phyloP scores from a whole-genome alignment of 2,797 vertebrate species.

The Agapornis canus region DNA sequence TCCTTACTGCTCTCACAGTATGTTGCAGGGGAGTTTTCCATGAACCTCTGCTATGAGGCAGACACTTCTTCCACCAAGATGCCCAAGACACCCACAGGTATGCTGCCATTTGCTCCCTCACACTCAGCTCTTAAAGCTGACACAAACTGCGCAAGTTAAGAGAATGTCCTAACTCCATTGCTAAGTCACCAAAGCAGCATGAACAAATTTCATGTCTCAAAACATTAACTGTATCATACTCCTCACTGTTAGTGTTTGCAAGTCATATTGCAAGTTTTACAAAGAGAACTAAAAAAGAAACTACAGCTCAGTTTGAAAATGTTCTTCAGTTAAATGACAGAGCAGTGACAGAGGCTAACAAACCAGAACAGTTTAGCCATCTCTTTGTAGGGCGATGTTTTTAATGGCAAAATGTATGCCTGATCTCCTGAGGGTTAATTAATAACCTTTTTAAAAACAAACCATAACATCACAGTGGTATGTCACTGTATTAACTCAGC shows the following conservation, averaged over 20 bases:
- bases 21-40: not conserved
- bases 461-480: not conserved
- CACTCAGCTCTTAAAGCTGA: not conserved
- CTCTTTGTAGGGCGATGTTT: not conserved
- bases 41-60: not conserved
- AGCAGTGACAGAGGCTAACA: not conserved
- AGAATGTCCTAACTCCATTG: not conserved
- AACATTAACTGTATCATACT: not conserved
- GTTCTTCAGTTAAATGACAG: not conserved
- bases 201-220: not conserved
- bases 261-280: not conserved
- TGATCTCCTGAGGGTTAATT: not conserved
- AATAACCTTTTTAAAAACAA: not conserved
- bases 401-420: not conserved
- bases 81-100: not conserved
- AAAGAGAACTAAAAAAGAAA: not conserved
- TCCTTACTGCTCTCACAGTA: not conserved
- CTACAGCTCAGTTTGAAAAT: not conserved
- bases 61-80: not conserved
- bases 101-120: accelerated
- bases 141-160: not conserved
- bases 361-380: not conserved
- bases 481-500: not conserved
- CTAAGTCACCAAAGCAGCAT: not conserved
- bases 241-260: not conserved